A percentile compares a stretch with the other conserved stretches of the same genome.
Conservation (phyloP, 2,888 invertebrate species). For the Aporophyla nigra region DNA sequence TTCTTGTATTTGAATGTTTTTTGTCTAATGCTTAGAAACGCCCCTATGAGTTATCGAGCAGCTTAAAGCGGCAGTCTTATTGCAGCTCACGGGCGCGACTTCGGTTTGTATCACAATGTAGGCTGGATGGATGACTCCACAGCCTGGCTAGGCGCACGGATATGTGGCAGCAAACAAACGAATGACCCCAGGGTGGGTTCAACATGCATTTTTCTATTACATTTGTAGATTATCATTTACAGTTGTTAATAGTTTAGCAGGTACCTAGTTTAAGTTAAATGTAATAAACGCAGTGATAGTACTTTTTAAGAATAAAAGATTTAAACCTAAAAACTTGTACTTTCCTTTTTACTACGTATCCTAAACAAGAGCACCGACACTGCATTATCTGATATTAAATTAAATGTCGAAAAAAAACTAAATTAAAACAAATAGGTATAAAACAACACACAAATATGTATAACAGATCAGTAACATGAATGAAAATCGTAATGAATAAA, state of each 20-base stretch:
- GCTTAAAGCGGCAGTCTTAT: not conserved
- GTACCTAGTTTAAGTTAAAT: not conserved
- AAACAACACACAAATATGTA: not conserved
- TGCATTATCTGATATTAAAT: not conserved
- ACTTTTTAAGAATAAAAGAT: slow-evolving; percentile 4
- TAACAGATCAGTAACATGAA: too few relatives aligned
- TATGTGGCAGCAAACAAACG: not conserved
- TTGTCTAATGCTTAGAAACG: not conserved
- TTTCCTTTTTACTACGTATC: not conserved
- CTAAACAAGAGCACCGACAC: not conserved
- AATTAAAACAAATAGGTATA: not conserved
- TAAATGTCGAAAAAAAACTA: not conserved
- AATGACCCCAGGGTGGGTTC: not conserved
- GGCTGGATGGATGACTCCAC: too few relatives aligned
- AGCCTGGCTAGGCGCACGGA: too few relatives aligned
- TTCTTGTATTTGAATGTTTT: not conserved
- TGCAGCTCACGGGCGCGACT: not conserved
- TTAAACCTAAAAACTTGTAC: not conserved
- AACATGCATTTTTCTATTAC: not conserved
- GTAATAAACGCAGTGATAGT: slow-evolving; percentile 2
- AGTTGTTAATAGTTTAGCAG: too few relatives aligned
- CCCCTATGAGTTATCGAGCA: not conserved
- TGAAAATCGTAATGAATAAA: too few relatives aligned
- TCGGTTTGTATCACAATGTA: not conserved
- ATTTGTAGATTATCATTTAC: not conserved